A percentile compares a stretch with the other conserved stretches of the same genome.
These are phyloP conservation scores for Peromyscus nudipes DNA, from an alignment of 2,797 vertebrate species.

Conservation along the genomic window DNA sequence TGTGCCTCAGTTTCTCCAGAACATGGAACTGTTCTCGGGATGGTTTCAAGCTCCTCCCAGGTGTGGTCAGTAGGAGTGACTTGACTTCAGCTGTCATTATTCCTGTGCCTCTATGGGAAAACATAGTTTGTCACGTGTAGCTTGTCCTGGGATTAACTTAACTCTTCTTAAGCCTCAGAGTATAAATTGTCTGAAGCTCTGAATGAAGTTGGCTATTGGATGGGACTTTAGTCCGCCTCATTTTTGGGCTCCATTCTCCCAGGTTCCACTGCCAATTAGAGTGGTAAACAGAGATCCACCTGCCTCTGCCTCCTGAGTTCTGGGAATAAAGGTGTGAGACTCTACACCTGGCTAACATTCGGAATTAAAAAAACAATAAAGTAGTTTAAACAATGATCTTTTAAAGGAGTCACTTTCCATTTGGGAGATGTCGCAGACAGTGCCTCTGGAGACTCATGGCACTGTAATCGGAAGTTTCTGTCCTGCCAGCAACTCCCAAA, in stretches of 20 bases:
- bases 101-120: not conserved
- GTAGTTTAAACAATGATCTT: not conserved
- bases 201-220: not conserved
- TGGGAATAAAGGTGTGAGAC: not conserved
- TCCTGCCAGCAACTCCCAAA: no score
- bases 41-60: not conserved
- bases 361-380: not conserved
- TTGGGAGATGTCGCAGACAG: not conserved
- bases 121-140: not conserved
- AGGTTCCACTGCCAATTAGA: not conserved
- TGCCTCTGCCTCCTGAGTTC: not conserved
- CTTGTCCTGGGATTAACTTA: not conserved
- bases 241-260: not conserved
- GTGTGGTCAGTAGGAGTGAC: no score
- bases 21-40: not conserved
- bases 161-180: not conserved
- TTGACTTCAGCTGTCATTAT: not conserved
- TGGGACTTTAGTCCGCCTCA: not conserved
- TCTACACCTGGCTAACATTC: not conserved
- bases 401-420: not conserved
- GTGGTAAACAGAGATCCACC: not conserved
- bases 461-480: no score
- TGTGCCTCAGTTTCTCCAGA: not conserved
- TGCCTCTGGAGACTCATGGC: not conserved
- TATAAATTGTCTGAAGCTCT: not conserved